These are phyloP conservation scores for Athene noctua DNA, from an alignment of 2,113 vertebrate species.

Conservation along the genomic window DNA sequence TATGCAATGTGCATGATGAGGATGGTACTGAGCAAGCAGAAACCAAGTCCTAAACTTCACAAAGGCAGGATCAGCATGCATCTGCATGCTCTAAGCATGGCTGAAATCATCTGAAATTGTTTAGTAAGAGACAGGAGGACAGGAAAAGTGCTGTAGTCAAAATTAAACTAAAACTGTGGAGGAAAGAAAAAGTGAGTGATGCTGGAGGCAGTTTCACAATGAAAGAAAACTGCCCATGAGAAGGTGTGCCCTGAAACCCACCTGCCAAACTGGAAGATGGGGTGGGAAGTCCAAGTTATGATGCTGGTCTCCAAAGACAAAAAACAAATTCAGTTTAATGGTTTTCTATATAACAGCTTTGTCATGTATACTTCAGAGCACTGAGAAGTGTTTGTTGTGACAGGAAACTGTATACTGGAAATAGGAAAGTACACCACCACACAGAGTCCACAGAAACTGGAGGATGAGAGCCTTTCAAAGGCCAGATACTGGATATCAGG, in stretches of 20 bases:
- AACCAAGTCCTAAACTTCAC: not conserved
- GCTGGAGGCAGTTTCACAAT: not conserved
- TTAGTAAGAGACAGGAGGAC: not conserved
- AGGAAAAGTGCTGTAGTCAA: not conserved
- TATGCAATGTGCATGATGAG: rapidly evolving
- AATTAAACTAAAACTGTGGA: not conserved
- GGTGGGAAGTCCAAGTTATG: not conserved
- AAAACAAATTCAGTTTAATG: not conserved
- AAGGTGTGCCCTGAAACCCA: not conserved
- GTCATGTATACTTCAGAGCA: not conserved
- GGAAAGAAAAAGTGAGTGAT: not conserved
- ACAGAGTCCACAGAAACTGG: not conserved
- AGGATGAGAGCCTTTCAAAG: not conserved
- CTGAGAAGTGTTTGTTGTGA: constrained; percentile 8
- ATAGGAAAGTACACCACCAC: constrained; percentile 24
- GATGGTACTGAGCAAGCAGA: not conserved
- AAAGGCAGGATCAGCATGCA: not conserved
- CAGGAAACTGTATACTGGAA: not conserved
- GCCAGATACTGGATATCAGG: not conserved
- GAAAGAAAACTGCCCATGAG: not conserved
- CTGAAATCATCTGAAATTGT: not conserved
- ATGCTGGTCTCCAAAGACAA: not conserved
- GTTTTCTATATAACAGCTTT: not conserved
- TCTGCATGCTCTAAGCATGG: not conserved
- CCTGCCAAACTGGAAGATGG: not conserved